phyloP scores from a whole-genome alignment of 2,797 vertebrate genomes.

The Coregonus sp. region DNA sequence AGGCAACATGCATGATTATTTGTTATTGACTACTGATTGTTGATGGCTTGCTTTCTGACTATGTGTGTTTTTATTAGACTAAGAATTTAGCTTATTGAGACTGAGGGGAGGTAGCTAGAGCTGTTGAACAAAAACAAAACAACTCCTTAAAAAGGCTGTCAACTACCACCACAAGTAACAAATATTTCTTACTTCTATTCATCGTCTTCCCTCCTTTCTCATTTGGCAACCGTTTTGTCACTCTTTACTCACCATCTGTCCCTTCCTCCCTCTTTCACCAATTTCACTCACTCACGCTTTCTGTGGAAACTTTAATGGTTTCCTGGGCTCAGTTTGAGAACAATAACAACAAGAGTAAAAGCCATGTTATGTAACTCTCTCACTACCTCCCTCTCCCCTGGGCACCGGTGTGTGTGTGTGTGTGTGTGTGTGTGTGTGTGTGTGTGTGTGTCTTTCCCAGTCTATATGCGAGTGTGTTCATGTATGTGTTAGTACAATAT shows the following conservation, averaged over 20 bases:
- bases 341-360: constrained; percentile 71
- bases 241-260: constrained; percentile 55
- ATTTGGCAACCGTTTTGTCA: constrained; percentile 68
- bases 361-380: constrained; percentile 65
- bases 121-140: constrained; percentile 48
- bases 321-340: constrained; percentile 72
- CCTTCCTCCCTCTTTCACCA: constrained; percentile 48
- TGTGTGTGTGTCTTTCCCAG: neutral
- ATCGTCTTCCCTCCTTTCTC: constrained; percentile 54
- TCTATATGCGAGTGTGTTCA: too few relatives aligned
- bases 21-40: too few relatives aligned
- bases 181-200: constrained; percentile 57
- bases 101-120: constrained; percentile 46
- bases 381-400: constrained; percentile 34
- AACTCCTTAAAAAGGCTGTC: constrained; percentile 56
- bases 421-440: too few relatives aligned
- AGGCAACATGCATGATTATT: too few relatives aligned
- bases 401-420: neutral
- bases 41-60: constrained; percentile 10
- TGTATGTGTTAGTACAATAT: constrained; percentile 2
- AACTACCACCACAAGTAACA: constrained; percentile 58
- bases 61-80: constrained; percentile 50
- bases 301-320: constrained; percentile 77
- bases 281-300: constrained; percentile 59
- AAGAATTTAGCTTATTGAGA: too few relatives aligned